Base-by-base conservation (phyloP, 2,888 invertebrate genomes). In the Adelphocoris suturalis region DNA sequence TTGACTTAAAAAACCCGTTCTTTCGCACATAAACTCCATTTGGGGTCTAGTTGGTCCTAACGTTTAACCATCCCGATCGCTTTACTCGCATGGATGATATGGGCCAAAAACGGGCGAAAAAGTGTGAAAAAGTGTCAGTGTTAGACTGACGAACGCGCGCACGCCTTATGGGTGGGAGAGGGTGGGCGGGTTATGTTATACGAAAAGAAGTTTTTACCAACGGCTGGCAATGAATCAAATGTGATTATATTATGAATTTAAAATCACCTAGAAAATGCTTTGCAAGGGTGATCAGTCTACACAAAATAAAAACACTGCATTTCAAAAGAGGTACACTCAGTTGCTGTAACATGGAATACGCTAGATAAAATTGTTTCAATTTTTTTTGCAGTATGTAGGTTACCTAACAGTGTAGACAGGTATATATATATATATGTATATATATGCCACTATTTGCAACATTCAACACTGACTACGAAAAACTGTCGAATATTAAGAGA, bases 401-500 rank as follows among this genome's bases (percentile, higher is more conserved):
- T 7, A 37, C 37, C 37, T 7, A 37, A 37, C 37, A 37, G 37
- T 37, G 37, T 37, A 37, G 37, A 37, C 37, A 37, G 37, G n/a
- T n/a, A n/a, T n/a, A n/a, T n/a, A n/a, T n/a, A n/a, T n/a, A n/a
- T n/a, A n/a, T n/a, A n/a, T n/a, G n/a, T n/a, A n/a, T n/a, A n/a
- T 57, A 57, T n/a, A 57, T 57, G n/a, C 57, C 19, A 57, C 16
- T n/a, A 57, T 16, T 57, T n/a, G n/a, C 5, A 0, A 52, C 52
- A 7, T 57, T 7, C 19, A 57, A n/a, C 19, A 57, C 57, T 57
- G 14, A 57, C n/a, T 16, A 16, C 57, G n/a, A 68, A 68, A 68
- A 68, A 68, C 68, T 19, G 68, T 68, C 23, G 27, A 68, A 19
- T 19, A 68, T 68, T 68, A 27, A 68, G 68, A 68, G n/a, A 68